Percentiles rank a stretch among this genome's conserved stretches.
phyloP scores from a whole-genome alignment of 2,113 vertebrate genomes.

The Myanophis thanlyinensis region DNA sequence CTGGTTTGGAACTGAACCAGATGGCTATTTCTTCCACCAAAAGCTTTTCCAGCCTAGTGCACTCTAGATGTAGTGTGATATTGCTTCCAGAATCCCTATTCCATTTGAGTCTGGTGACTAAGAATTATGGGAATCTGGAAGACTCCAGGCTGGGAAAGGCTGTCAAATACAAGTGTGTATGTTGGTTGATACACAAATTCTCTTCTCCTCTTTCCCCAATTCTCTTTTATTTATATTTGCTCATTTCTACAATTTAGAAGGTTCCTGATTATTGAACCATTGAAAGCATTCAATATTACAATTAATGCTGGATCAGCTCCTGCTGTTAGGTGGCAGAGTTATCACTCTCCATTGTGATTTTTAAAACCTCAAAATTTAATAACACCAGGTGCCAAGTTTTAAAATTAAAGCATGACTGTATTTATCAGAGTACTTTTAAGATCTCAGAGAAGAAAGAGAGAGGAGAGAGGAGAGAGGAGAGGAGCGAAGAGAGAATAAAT shows the following conservation, averaged over 20 bases:
- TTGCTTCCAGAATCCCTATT: background rate
- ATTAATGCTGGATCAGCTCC: background rate
- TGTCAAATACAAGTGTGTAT: background rate
- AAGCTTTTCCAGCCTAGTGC: background rate
- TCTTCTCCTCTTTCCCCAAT: background rate
- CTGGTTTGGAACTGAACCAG: too few species aligned
- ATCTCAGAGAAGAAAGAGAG: background rate
- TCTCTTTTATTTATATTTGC: background rate
- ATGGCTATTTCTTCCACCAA: too few species aligned
- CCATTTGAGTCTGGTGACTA: background rate
- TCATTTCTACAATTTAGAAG: background rate
- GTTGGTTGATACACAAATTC: background rate
- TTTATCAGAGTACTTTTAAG: background rate
- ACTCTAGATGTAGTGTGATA: background rate
- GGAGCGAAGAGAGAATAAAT: constrained; percentile 13
- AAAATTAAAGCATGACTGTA: background rate
- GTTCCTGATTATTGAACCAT: background rate
- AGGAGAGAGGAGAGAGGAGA: too few species aligned
- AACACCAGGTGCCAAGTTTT: background rate
- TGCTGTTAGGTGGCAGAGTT: background rate
- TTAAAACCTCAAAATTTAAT: background rate
- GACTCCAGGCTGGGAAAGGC: background rate
- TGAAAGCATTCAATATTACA: background rate
- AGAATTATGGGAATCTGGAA: background rate
- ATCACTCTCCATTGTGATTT: background rate